A percentile compares a stretch with the other conserved stretches of the same genome.
These are phyloP conservation scores for Biston stratarius DNA, from an alignment of 2,888 invertebrate species.

Conservation along the genomic window DNA sequence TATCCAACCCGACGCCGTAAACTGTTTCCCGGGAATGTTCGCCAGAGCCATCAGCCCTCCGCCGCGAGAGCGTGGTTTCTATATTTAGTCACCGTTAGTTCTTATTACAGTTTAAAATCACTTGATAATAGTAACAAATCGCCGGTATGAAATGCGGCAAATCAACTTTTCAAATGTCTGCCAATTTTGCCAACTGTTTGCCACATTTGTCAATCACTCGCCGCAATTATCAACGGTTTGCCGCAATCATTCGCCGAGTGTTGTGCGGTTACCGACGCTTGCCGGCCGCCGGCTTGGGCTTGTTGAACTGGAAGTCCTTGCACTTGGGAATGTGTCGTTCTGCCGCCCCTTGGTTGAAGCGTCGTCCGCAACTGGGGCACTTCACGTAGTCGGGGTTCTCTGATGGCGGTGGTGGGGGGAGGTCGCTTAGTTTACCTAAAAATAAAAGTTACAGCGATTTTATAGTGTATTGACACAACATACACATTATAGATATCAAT, in stretches of 20 bases:
- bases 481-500: too few species aligned
- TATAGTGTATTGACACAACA: neutral
- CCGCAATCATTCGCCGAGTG: neutral
- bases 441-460: neutral
- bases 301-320: conserved; percentile 93
- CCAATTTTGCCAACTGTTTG: conserved; percentile 12
- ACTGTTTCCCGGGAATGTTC: conserved; percentile 35
- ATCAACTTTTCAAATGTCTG: neutral
- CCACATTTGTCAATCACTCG: conserved; percentile 2
- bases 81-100: conserved; percentile 15
- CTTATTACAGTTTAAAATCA: conserved; percentile 8
- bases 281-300: conserved; percentile 83
- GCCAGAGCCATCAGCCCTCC: conserved; percentile 27
- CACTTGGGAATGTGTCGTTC: conserved; percentile 97
- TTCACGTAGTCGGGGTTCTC: conserved; percentile 96
- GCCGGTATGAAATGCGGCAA: conserved; percentile 3
- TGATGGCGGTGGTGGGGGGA: conserved; percentile 96
- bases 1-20: conserved; percentile 44
- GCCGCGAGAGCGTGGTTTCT: neutral
- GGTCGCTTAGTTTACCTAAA: conserved; percentile 90
- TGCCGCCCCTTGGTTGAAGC: conserved; percentile 94
- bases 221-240: neutral
- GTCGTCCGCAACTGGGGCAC: conserved; percentile 95
- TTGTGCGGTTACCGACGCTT: conserved; percentile 66
- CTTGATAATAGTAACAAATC: conserved; percentile 16